Evolutionary conservation across 2,797 vertebrate genomes (phyloP).

Genomic region (Gobionotothen gibberifrons): DNA sequence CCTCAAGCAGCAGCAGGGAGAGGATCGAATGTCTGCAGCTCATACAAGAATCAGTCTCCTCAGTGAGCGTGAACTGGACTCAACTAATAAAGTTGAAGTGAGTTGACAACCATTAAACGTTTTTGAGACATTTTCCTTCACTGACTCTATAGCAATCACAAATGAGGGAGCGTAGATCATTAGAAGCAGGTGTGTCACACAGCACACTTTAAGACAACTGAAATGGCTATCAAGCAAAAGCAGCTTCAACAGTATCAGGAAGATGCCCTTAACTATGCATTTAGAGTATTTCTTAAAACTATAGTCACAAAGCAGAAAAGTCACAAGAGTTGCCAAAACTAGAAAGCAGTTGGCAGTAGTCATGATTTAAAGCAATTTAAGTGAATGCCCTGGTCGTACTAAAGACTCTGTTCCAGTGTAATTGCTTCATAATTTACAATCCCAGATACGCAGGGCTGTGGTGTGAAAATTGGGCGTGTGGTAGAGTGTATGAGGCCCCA

Average conservation of each 20-base stretch:
- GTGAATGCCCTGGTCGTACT: slow-evolving; percentile 24
- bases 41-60: not conserved
- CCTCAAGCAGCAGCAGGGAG: slow-evolving; percentile 10
- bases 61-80: slow-evolving; percentile 8
- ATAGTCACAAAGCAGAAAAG: not conserved
- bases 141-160: not conserved
- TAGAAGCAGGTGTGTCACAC: slow-evolving; percentile 23
- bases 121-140: slow-evolving; percentile 2
- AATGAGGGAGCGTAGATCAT: slow-evolving; percentile 8
- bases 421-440: slow-evolving; percentile 53
- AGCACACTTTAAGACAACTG: not conserved
- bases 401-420: slow-evolving; percentile 32
- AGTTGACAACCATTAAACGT: slow-evolving; percentile 18
- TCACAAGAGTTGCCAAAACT: slow-evolving; percentile 1
- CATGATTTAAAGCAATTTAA: slow-evolving; percentile 33
- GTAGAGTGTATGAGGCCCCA: slow-evolving; percentile 48
- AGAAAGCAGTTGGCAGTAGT: slow-evolving; percentile 3
- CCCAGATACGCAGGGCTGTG: slow-evolving; percentile 50
- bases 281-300: slow-evolving; percentile 1
- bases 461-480: slow-evolving; percentile 42
- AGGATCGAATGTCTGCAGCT: slow-evolving; percentile 10
- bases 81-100: slow-evolving; percentile 26
- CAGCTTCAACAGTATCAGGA: not conserved
- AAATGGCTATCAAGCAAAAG: slow-evolving; percentile 5
- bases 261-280: not conserved